phyloP scores from a whole-genome alignment of 2,888 invertebrate species.

The Nasonia oneida region DNA sequence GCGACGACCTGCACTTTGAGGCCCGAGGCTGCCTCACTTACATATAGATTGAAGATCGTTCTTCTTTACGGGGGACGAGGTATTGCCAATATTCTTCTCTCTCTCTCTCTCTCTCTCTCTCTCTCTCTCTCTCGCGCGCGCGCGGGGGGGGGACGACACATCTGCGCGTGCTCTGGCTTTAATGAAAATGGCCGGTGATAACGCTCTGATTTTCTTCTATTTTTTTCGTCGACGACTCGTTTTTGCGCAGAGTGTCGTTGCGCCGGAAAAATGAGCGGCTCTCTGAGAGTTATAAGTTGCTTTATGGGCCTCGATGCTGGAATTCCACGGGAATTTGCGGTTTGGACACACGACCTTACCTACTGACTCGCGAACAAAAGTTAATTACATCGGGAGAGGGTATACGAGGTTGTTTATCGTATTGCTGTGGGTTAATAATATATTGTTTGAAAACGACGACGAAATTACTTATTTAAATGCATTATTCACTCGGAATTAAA shows the following conservation, averaged over 20 bases:
- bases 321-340: background rate
- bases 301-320: constrained; percentile 19
- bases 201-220: background rate
- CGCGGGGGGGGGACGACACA: constrained; percentile 22
- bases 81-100: constrained; percentile 58
- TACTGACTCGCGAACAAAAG: constrained; percentile 2
- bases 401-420: background rate
- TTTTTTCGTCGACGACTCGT: background rate
- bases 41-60: constrained; percentile 75
- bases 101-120: background rate
- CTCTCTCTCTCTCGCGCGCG: background rate
- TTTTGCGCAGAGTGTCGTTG: constrained; percentile 20
- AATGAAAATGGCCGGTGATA: constrained; percentile 61
- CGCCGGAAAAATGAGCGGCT: background rate
- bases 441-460: background rate
- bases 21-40: constrained; percentile 70
- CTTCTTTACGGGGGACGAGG: constrained; percentile 52
- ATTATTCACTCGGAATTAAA: constrained; percentile 28
- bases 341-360: background rate
- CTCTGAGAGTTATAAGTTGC: constrained; percentile 41
- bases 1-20: constrained; percentile 50
- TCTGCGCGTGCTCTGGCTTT: constrained; percentile 18
- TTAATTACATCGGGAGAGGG: background rate
- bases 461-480: constrained; percentile 35
- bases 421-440: background rate